Conservation (phyloP, 2,888 invertebrate species). For the Hymenopus coronatus region DNA sequence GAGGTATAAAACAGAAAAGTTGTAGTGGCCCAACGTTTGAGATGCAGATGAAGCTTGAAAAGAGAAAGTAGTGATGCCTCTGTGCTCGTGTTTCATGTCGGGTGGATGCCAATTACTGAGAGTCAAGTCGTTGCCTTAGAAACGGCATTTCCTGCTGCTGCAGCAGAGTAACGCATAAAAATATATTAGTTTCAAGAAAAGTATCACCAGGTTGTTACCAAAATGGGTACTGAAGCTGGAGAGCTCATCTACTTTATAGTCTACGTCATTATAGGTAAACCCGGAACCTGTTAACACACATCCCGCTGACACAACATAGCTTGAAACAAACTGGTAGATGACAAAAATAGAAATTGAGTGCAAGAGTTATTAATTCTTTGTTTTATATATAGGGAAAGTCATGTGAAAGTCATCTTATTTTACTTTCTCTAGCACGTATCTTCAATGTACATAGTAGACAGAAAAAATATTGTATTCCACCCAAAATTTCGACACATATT, state of each 20-base stretch:
- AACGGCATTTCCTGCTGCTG: background rate
- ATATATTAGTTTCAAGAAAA: background rate
- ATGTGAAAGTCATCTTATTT: too few species aligned
- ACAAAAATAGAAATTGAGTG: too few species aligned
- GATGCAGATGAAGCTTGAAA: background rate
- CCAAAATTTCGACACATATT: too few species aligned
- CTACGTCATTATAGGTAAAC: too few species aligned
- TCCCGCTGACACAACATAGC: too few species aligned
- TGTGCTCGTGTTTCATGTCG: background rate
- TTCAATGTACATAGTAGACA: too few species aligned
- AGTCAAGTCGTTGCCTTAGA: background rate
- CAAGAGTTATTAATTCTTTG: too few species aligned
- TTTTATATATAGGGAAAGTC: too few species aligned
- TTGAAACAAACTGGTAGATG: too few species aligned
- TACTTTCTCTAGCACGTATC: too few species aligned
- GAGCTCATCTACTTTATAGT: background rate
- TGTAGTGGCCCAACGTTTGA: background rate
- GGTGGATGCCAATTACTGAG: background rate
- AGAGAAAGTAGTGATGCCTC: background rate
- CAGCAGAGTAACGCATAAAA: background rate
- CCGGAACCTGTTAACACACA: too few species aligned
- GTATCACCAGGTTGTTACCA: background rate
- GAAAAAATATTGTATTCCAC: too few species aligned
- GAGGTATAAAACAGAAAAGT: background rate
- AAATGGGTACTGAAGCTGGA: background rate